Base-by-base conservation (phyloP, 1,140 invertebrate genomes). In the Dysdera silvatica region DNA sequence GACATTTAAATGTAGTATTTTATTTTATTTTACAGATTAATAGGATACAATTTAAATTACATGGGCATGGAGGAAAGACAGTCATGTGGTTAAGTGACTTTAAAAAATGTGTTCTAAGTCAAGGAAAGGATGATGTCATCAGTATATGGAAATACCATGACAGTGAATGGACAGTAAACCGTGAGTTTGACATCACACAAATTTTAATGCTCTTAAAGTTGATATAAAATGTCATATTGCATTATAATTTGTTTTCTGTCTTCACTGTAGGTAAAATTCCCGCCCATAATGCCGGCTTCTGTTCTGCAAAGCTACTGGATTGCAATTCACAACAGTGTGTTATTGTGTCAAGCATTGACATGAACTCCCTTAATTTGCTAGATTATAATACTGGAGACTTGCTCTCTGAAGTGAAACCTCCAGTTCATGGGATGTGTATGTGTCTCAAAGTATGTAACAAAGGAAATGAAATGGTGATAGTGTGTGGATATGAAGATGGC, bases 401-500 rank as follows among this genome's bases (percentile, higher is more conserved):
- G 18, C 24, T 7, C 4, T 14, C 43, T n/a, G 45, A 40, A 48
- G 8, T 20, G 26, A 24, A 56, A 18, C 47, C 56, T 26, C 48
- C 53, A 26, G 56, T 23, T 3, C 20, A 49, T 32, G 66, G 62
- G 6, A 54, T 59, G 37, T 58, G 61, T 18, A 66, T 65, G 57
- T 55, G 49, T 24, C 29, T 66, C 3, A 62, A 66, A 51, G 53
- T 48, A 23, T 23, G 62, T n/a, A 40, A 31, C 26, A 2, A 24
- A 32, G 29, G 43, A 0, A 35, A 35, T 10, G 26, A 43, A 24
- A n/a, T 24, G 7, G 33, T 43, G 16, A 2, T 65, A 12, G 16
- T 66, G 29, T 14, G 33, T 28, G 63, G 63, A n/a, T 66, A 59
- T 49, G 67, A 68, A 61, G 63, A 45, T 54, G 67, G 67, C 12